Evolutionary conservation across 2,797 vertebrate genomes (phyloP).

Genomic region (Trematomus bernacchii): DNA sequence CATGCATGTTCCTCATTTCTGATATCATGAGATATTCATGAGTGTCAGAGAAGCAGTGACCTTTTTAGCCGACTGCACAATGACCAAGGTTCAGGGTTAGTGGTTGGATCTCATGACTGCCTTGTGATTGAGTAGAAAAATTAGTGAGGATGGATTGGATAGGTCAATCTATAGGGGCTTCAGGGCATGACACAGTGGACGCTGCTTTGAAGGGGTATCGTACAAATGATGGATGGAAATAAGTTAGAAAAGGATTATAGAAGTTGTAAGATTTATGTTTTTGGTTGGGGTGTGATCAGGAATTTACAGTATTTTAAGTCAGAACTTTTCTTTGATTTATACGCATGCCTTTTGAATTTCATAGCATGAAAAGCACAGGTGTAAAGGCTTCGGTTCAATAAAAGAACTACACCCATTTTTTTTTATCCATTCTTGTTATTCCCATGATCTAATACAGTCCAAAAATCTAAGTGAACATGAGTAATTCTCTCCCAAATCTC

Average conservation of each 20-base stretch:
- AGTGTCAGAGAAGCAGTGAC: slow-evolving; percentile 16
- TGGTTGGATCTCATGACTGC: slow-evolving; percentile 21
- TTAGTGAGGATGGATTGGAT: background rate
- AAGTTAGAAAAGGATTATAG: background rate
- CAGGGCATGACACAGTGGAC: background rate
- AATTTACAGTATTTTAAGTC: background rate
- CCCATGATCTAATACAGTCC: too few relatives aligned
- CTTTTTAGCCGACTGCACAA: background rate
- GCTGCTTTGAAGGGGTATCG: background rate
- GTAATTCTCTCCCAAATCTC: too few relatives aligned
- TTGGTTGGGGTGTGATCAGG: background rate
- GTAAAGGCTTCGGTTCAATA: background rate
- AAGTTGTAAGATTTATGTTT: background rate
- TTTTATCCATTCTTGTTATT: too few relatives aligned
- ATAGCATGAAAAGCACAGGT: background rate
- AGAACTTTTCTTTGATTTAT: background rate
- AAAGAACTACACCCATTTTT: too few relatives aligned
- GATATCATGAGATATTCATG: slow-evolving; percentile 38
- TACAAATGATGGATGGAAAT: background rate
- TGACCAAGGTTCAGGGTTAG: background rate
- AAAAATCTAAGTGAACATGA: too few relatives aligned
- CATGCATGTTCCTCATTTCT: slow-evolving; percentile 10
- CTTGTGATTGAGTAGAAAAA: slow-evolving; percentile 19
- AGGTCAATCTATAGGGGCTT: background rate
- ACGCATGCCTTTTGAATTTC: background rate